Evolutionary conservation across 2,888 invertebrate species (phyloP), one percentile per base, ranked within the genome.

Genomic region (Athalia cordata): DNA sequence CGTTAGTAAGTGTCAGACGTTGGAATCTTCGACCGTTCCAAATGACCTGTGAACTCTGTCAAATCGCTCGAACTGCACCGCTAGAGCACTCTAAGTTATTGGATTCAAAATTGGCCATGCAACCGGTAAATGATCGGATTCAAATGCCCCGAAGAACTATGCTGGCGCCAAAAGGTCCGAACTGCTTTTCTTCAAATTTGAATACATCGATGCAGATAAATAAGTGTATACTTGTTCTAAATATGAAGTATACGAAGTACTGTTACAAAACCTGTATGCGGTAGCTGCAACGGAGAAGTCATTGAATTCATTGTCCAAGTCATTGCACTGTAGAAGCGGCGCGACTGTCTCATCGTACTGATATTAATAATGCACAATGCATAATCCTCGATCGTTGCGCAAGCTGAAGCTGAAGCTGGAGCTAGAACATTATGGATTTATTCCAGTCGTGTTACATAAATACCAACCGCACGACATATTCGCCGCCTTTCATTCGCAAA

Each of bases 391-490:
- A 72, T 47, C 29, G 72, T 72, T 72, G 72, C 72, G 59, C 70
- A 72, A 72, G 57, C 45, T 72, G 13, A 47, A 59, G 55, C 55
- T 29, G 29, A 15, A 68, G 68, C 68, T 13, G 68, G 55, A 68
- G 68, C 72, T 72, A 47, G 59, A 49, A 57, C 77, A 59, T 47
- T 77, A 77, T 77, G 77, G 77, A 77, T 77, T 77, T 77, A 77
- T 77, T 77, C 77, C 66, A 67, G 66, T 77, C 77, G 77, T 77
- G 77, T 77, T 77, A 77, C 77, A 67, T 77, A 66, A 77, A 67
- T 66, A 77, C 66, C 3, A 77, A 67, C 77, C 67, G 57, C 66
- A 66, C 77, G 77, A 77, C 66, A 77, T 66, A 49, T 66, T 66
- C 66, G 45, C 77, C 67, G 66, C 57, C 77, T 77, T 47, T 77